phyloP scores from a whole-genome alignment of 2,113 vertebrate genomes.

The Tupaia tana region DNA sequence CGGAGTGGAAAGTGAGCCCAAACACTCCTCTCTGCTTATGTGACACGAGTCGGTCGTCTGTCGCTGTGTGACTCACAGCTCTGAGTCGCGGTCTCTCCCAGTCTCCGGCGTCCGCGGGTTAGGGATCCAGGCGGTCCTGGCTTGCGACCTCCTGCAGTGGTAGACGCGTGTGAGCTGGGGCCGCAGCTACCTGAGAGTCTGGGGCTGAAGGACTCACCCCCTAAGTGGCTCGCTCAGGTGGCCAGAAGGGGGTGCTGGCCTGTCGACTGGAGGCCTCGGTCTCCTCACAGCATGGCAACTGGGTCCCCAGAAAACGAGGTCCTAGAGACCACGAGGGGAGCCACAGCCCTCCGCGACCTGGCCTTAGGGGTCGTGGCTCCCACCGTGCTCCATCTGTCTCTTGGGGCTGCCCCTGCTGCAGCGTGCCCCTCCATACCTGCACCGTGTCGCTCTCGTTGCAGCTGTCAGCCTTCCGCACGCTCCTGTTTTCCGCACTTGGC shows the following conservation, averaged over 20 bases:
- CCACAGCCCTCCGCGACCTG: background rate
- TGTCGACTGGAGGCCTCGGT: background rate
- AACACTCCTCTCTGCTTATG: too few relatives aligned
- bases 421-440: rapidly evolving
- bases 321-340: background rate
- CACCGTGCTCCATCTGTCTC: rapidly evolving
- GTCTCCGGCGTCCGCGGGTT: too few relatives aligned
- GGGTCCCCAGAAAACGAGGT: background rate
- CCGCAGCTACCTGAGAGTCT: too few relatives aligned
- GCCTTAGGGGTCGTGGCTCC: background rate
- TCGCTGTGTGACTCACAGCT: background rate
- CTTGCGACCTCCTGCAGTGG: rapidly evolving
- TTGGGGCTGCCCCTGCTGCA: background rate
- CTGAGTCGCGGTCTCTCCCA: background rate
- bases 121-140: background rate
- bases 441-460: slow-evolving; percentile 70
- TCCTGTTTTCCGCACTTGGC: slow-evolving; percentile 91
- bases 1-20: background rate
- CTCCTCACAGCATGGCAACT: background rate
- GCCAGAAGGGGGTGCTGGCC: background rate
- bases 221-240: background rate
- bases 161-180: background rate
- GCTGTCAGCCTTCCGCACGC: slow-evolving; percentile 93
- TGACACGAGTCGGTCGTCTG: too few relatives aligned
- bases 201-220: background rate